Conservation (phyloP, 2,113 vertebrate genomes). For the Myotis brandtii region DNA sequence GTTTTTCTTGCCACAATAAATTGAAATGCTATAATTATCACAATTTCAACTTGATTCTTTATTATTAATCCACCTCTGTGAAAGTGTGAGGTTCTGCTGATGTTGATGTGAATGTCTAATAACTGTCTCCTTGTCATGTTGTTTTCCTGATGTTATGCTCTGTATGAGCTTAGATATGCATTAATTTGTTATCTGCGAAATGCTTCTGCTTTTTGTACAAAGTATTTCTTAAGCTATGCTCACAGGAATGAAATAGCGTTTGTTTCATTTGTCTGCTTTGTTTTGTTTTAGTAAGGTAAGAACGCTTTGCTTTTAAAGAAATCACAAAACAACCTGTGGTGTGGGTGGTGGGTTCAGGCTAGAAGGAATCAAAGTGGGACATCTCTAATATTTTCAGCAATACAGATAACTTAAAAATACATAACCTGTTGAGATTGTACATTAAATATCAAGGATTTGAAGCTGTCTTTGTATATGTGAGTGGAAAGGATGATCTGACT, state of each 20-base stretch:
- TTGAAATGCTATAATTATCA: constrained; percentile 35
- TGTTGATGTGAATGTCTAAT: constrained; percentile 4
- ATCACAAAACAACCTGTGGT: neutral
- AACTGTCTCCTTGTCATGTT: neutral
- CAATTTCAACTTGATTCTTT: constrained; percentile 30
- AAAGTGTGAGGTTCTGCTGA: constrained; percentile 5
- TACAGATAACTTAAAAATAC: no score
- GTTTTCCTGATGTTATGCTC: constrained; percentile 29
- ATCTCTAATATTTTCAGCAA: no score
- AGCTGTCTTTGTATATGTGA: constrained; percentile 4
- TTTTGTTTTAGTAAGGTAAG: constrained; percentile 52
- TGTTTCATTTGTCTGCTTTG: constrained; percentile 28
- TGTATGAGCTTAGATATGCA: neutral
- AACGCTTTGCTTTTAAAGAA: constrained; percentile 40
- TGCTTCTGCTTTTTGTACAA: constrained; percentile 46
- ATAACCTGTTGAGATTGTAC: neutral
- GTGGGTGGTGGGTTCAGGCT: no score
- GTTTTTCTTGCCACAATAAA: constrained; percentile 49
- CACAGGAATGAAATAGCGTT: constrained; percentile 16
- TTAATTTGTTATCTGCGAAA: constrained; percentile 52
- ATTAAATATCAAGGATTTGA: constrained; percentile 7
- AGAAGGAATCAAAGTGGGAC: no score
- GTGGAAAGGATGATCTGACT: neutral
- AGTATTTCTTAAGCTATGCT: constrained; percentile 27
- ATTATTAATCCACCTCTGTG: constrained; percentile 33